phyloP scores from a whole-genome alignment of 2,113 vertebrate genomes.

The Pangasianodon gigas region DNA sequence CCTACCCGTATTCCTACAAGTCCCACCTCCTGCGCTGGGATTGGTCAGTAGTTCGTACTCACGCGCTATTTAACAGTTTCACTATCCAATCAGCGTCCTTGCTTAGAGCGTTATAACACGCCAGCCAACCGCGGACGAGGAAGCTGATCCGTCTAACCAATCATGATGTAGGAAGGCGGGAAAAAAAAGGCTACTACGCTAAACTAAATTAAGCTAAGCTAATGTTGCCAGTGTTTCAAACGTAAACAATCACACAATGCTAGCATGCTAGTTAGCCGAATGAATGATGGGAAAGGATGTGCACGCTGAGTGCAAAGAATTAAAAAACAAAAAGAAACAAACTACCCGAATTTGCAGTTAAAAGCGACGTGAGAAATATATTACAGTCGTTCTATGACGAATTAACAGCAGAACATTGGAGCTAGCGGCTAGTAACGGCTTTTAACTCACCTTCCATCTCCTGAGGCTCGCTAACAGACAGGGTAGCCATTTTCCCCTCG shows the following conservation, averaged over 20 bases:
- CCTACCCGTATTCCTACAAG: not conserved
- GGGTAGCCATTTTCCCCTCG: conserved; percentile 74
- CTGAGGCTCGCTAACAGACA: conserved; percentile 75
- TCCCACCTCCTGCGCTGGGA: not conserved
- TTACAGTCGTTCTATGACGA: fast-evolving
- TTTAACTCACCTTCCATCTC: conserved; percentile 77
- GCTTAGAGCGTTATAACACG: too few species aligned
- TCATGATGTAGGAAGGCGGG: not conserved
- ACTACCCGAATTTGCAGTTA: not conserved
- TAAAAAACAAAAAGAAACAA: not conserved
- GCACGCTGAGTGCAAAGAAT: not conserved
- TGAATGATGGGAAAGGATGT: not conserved
- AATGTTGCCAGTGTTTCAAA: not conserved
- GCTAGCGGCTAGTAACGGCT: not conserved
- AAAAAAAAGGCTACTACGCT: not conserved
- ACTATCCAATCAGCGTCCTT: not conserved
- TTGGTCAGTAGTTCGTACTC: not conserved
- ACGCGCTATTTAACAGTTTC: not conserved
- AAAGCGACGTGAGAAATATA: not conserved
- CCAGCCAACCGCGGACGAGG: not conserved
- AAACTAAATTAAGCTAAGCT: not conserved
- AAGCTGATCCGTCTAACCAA: not conserved
- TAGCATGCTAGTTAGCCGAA: conserved; percentile 3
- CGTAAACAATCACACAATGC: conserved; percentile 6
- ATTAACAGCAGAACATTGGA: not conserved